Conservation (phyloP, 2,797 vertebrate species). For the Telmatherina bonti region DNA sequence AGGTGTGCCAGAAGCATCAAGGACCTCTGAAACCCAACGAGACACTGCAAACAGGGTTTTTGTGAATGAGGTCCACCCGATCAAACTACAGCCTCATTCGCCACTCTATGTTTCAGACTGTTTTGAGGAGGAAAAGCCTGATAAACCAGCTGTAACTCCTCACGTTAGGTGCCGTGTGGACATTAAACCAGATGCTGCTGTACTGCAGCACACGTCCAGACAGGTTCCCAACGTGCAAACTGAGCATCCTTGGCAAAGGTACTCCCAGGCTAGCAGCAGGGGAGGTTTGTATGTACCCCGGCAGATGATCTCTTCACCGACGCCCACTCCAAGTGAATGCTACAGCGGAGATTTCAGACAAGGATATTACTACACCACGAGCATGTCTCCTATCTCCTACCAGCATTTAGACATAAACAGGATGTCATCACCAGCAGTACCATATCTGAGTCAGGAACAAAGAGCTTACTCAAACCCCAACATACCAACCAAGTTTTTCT, state of each 20-base stretch:
- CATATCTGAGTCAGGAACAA: constrained; percentile 85
- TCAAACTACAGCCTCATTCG: constrained; percentile 93
- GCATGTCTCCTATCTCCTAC: constrained; percentile 82
- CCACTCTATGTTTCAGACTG: constrained; percentile 91
- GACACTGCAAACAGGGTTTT: constrained; percentile 82
- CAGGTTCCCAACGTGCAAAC: constrained; percentile 73
- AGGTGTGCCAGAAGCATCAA: constrained; percentile 75
- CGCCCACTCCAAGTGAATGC: constrained; percentile 91
- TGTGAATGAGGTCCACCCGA: constrained; percentile 96
- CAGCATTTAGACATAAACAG: constrained; percentile 80
- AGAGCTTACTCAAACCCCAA: constrained; percentile 86
- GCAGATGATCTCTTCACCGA: constrained; percentile 86
- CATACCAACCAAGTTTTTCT: constrained; percentile 92
- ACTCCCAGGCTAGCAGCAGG: constrained; percentile 79
- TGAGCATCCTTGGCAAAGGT: constrained; percentile 84
- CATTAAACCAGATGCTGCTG: constrained; percentile 93
- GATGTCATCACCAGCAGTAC: constrained; percentile 84
- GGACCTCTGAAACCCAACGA: constrained; percentile 81
- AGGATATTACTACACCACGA: constrained; percentile 82
- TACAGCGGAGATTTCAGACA: constrained; percentile 89
- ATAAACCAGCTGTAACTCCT: constrained; percentile 83
- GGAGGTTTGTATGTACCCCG: constrained; percentile 88
- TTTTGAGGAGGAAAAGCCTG: constrained; percentile 79
- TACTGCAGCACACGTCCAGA: constrained; percentile 88
- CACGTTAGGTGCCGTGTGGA: constrained; percentile 95